These are phyloP conservation scores for Caloenas nicobarica DNA, from an alignment of 2,113 vertebrate genomes.

Conservation along the genomic window DNA sequence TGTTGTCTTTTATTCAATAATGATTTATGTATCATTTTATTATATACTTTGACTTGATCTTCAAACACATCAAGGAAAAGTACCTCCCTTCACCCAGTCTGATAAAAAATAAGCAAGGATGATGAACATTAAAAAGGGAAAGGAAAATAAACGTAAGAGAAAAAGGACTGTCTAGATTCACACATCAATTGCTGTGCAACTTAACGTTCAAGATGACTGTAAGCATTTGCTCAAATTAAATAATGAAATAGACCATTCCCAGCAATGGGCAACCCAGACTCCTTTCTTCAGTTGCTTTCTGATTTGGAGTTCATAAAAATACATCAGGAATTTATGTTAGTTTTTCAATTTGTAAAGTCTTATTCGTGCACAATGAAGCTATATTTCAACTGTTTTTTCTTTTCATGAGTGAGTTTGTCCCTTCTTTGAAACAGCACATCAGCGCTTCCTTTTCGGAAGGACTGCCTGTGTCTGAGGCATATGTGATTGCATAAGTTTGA, in stretches of 20 bases:
- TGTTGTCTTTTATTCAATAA: neutral
- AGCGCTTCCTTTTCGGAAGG: neutral
- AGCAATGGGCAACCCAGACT: neutral
- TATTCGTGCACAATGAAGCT: neutral
- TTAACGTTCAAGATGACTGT: neutral
- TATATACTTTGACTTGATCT: neutral
- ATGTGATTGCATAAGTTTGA: neutral
- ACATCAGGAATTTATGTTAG: neutral
- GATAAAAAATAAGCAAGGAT: neutral
- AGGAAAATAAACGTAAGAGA: neutral
- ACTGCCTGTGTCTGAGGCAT: neutral
- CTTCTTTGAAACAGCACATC: neutral
- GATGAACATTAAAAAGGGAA: neutral
- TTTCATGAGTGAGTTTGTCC: accelerated
- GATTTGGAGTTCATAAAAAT: neutral
- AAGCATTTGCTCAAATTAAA: neutral
- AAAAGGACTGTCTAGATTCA: neutral
- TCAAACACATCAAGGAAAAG: neutral
- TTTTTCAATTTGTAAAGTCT: neutral
- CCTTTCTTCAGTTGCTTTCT: neutral
- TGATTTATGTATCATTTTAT: neutral
- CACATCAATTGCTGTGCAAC: neutral
- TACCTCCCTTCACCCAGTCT: neutral
- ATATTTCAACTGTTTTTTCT: neutral
- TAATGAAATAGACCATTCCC: neutral